Base-by-base conservation (phyloP, 1,140 invertebrate species). In the Meloidogyne hapla region DNA sequence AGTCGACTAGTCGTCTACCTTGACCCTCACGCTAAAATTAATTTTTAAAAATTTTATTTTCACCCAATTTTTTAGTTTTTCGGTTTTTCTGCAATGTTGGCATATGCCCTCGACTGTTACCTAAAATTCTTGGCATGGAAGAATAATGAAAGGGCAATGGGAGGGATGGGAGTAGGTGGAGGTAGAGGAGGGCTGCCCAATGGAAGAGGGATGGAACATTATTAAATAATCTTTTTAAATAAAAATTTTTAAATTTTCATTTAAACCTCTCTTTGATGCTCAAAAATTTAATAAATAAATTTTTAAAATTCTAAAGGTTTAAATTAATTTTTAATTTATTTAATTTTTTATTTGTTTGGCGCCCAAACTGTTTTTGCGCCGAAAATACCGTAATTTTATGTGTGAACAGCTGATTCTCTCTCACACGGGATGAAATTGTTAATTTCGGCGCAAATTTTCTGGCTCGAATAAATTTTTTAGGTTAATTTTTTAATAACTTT, bases 51-150 rank as follows among this genome's bases (percentile, higher is more conserved):
- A 72, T n/a, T 18, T 18, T 40, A 10, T 8, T 40, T 62, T 67
- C 9, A 33, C n/a, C n/a, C 15, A 40, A 40, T 42, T 45, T 80
- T 85, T 68, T 64, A 86, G 84, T 87, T 86, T 69, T 86, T 87
- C 68, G 82, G 82, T 1, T 86, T 86, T 62, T 82, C 79, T 13
- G 85, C 85, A 21, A 84, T 86, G 81, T 81, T 83, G 38, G 78
- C 83, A 10, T 86, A 86, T 61, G 85, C 56, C 6, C 33, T 82
- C 12, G 82, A 82, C 40, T 84, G 82, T 69, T 87, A 84, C 62
- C 75, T 86, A 12, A 87, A 87, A 45, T 87, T 87, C 65, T 72
- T 86, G 12, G 73, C 80, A 0, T 86, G 85, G 85, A 78, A 82
- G 38, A 77, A 77, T 18, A 76, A 77, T 28, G 76, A 77, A 33